Percentiles rank a stretch among this genome's conserved stretches.
Conservation (phyloP, 35 echinoderm and acorn worm genomes). For the Ptychodera flava region DNA sequence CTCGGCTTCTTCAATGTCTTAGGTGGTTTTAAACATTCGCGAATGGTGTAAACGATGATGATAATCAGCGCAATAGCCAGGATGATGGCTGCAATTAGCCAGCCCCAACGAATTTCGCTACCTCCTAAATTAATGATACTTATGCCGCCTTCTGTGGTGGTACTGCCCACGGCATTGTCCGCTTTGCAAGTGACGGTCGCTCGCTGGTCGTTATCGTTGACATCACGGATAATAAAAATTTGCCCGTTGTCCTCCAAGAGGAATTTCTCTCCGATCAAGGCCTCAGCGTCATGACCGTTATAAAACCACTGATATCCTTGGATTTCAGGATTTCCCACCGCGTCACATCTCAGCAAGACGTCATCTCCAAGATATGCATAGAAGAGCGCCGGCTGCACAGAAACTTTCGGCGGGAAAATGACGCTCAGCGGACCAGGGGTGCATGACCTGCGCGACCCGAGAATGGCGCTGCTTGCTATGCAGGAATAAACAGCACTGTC, state of each 20-base stretch:
- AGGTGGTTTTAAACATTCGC: background rate
- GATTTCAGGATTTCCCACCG: background rate
- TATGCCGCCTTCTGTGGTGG: background rate
- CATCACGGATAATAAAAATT: background rate
- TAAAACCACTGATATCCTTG: background rate
- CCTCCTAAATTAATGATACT: background rate
- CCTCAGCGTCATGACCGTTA: background rate
- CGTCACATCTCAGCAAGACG: background rate
- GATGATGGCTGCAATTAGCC: background rate
- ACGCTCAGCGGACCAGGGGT: background rate
- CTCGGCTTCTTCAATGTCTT: background rate
- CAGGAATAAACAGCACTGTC: background rate
- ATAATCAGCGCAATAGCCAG: background rate
- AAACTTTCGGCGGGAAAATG: background rate
- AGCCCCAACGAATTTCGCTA: background rate
- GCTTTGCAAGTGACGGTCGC: background rate
- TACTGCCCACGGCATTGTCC: background rate
- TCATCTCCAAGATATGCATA: background rate
- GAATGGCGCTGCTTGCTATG: background rate
- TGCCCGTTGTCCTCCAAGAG: background rate
- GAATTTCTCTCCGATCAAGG: background rate
- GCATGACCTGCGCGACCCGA: background rate
- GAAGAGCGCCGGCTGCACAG: background rate
- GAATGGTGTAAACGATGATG: background rate
- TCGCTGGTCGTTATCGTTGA: background rate